Conservation (phyloP, 1,140 invertebrate genomes). For the Philopotamus ludificatus region DNA sequence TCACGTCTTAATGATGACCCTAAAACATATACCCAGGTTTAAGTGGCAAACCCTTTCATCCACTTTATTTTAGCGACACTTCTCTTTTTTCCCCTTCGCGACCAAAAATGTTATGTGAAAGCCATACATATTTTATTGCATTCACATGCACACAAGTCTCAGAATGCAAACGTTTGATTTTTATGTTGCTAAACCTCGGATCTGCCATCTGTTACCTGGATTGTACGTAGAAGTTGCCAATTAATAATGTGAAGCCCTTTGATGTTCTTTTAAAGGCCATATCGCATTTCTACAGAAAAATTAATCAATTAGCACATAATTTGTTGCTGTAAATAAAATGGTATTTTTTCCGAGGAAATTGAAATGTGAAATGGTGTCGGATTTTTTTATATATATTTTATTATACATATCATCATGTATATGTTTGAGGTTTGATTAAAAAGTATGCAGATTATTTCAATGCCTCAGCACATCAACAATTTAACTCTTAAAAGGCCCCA, state of each 20-base stretch:
- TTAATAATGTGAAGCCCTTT: slow-evolving; percentile 21
- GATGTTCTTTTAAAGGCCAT: slow-evolving; percentile 22
- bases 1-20: not conserved
- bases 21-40: not conserved
- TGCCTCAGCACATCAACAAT: no score
- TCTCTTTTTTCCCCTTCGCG: not conserved
- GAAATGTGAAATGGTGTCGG: not conserved
- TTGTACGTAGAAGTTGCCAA: slow-evolving; percentile 9
- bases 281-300: slow-evolving; percentile 21
- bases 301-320: slow-evolving; percentile 11
- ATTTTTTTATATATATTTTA: not conserved
- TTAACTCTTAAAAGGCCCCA: no score
- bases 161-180: not conserved
- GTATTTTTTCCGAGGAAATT: not conserved
- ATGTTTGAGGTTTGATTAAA: not conserved
- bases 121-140: not conserved
- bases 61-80: not conserved
- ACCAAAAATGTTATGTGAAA: not conserved
- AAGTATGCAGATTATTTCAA: not conserved
- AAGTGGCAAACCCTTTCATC: not conserved
- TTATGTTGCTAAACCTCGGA: not conserved
- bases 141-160: not conserved
- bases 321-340: not conserved
- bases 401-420: not conserved
- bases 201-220: not conserved